A percentile compares a stretch with the other conserved stretches of the same genome.
Conservation (phyloP, 2,888 invertebrate species). For the Dilophus febrilis region DNA sequence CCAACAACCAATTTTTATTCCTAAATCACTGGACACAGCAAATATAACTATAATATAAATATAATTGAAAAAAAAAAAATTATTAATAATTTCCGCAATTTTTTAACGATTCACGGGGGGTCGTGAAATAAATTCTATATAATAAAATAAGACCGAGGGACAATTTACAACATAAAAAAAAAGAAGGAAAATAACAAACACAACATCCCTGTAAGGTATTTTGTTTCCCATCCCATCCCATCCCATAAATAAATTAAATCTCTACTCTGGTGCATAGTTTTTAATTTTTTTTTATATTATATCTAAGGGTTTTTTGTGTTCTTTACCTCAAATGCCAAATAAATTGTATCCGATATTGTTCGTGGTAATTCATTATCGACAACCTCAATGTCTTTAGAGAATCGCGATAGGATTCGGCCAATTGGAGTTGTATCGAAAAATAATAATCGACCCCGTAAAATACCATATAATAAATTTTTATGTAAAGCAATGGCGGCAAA, state of each 20-base stretch:
- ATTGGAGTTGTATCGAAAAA: slow-evolving; percentile 46
- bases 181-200: background rate
- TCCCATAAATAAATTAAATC: no score
- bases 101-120: no score
- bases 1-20: slow-evolving; percentile 11
- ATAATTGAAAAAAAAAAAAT: no score
- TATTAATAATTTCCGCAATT: no score
- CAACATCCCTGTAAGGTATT: no score
- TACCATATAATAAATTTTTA: slow-evolving; percentile 28
- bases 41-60: background rate
- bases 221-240: no score
- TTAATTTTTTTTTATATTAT: no score
- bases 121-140: background rate
- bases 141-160: background rate
- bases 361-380: slow-evolving; percentile 29
- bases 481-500: slow-evolving; percentile 15
- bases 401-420: slow-evolving; percentile 41
- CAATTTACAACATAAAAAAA: background rate
- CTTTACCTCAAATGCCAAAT: slow-evolving; percentile 39
- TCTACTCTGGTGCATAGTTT: no score
- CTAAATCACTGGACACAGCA: background rate
- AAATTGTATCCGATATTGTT: slow-evolving; percentile 36
- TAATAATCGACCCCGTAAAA: slow-evolving; percentile 34
- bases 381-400: slow-evolving; percentile 33
- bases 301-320: no score